These are phyloP conservation scores for Pipistrellus nathusii DNA, from an alignment of 2,797 vertebrate species.

Conservation along the genomic window DNA sequence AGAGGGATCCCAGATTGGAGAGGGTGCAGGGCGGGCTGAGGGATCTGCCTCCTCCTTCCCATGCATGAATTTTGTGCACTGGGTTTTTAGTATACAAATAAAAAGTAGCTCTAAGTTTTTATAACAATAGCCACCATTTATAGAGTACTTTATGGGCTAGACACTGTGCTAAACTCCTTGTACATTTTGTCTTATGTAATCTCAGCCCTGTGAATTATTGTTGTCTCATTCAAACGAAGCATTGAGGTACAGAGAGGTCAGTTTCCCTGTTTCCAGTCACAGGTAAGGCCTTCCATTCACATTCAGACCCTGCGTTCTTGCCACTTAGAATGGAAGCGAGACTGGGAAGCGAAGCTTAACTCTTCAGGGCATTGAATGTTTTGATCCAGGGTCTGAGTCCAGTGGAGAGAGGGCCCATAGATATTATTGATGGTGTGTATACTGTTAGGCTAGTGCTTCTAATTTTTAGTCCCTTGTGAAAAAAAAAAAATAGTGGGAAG, in stretches of 20 bases:
- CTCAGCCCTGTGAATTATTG: conserved; percentile 51
- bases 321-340: neutral
- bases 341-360: neutral
- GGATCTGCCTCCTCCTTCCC: too few species aligned
- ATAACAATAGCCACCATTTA: conserved; percentile 10
- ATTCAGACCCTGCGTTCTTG: neutral
- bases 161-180: conserved; percentile 47
- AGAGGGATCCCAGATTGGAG: too few species aligned
- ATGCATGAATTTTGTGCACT: too few species aligned
- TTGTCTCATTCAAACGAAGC: conserved; percentile 5
- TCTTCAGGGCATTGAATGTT: neutral
- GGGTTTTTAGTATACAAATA: conserved; percentile 39
- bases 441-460: neutral
- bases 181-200: conserved; percentile 18
- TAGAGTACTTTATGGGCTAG: conserved; percentile 49
- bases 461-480: neutral
- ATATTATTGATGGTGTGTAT: neutral
- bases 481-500: neutral
- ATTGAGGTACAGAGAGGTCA: conserved; percentile 16
- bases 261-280: neutral
- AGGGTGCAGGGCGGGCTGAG: too few species aligned
- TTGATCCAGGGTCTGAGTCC: neutral
- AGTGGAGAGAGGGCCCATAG: neutral
- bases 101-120: neutral
- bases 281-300: neutral